Percentiles rank a stretch among this genome's conserved stretches.
Evolutionary conservation across 2,113 vertebrate species (phyloP).

Genomic region (Acinonyx jubatus): DNA sequence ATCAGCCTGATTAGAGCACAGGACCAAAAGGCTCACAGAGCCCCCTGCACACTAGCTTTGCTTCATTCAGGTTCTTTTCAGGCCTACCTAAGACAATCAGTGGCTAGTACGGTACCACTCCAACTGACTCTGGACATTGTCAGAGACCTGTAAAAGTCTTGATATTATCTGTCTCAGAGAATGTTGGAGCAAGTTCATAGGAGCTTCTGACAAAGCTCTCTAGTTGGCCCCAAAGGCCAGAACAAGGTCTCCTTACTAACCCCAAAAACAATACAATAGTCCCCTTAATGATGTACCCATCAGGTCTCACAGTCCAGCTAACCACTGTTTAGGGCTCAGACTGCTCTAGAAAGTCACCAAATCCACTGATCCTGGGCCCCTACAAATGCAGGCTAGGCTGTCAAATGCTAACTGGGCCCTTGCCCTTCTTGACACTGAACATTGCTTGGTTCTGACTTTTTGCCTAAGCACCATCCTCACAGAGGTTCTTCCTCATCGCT

Average conservation of each 20-base stretch:
- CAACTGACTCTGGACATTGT: neutral
- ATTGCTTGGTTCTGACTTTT: neutral
- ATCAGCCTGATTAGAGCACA: neutral
- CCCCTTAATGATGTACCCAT: neutral
- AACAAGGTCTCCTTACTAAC: neutral
- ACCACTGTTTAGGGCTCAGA: neutral
- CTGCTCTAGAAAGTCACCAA: neutral
- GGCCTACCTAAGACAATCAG: neutral
- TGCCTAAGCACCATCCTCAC: neutral
- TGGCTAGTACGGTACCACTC: neutral
- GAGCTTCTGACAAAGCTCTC: neutral
- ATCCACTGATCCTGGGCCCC: neutral
- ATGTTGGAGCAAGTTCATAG: neutral
- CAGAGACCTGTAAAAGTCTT: neutral
- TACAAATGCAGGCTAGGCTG: slow-evolving; percentile 6
- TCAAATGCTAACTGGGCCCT: neutral
- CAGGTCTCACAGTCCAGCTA: neutral
- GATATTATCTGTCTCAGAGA: neutral
- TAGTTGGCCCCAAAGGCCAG: neutral
- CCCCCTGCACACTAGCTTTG: neutral
- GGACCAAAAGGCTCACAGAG: neutral
- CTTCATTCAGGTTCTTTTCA: neutral
- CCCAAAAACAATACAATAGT: neutral
- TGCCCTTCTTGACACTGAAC: neutral
- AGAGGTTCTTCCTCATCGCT: neutral